phyloP scores from a whole-genome alignment of 2,888 invertebrate species.

The Euzetes globulus region DNA sequence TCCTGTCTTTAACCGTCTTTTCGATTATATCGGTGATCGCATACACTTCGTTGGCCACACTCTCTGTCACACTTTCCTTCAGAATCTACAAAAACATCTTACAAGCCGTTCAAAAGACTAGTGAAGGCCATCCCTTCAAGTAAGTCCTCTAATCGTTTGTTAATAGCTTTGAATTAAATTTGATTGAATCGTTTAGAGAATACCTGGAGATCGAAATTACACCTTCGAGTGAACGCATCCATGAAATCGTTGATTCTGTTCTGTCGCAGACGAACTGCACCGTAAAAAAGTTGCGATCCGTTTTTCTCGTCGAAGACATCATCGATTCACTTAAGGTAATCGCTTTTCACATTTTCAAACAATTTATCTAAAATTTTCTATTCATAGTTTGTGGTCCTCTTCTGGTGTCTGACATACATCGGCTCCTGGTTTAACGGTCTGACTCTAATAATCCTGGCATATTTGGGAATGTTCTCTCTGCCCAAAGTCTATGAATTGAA shows the following conservation, averaged over 20 bases:
- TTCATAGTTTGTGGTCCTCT: slow-evolving; percentile 77
- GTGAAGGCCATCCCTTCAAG: slow-evolving; percentile 98
- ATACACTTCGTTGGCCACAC: slow-evolving; percentile 75
- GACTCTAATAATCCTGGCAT: slow-evolving; percentile 92
- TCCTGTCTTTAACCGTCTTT: slow-evolving; percentile 88
- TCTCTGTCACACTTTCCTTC: slow-evolving; percentile 82
- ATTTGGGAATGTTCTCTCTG: slow-evolving; percentile 81
- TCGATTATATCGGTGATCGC: slow-evolving; percentile 92
- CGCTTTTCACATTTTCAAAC: too few relatives aligned
- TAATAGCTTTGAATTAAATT: too few relatives aligned
- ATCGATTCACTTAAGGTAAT: slow-evolving; percentile 64
- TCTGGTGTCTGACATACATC: slow-evolving; percentile 95
- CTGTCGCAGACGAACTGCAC: slow-evolving; percentile 79
- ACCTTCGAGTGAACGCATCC: slow-evolving; percentile 82
- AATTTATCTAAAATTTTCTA: slow-evolving; percentile 2
- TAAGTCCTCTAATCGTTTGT: slow-evolving; percentile 53
- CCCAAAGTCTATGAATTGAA: slow-evolving; percentile 94
- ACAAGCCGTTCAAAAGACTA: slow-evolving; percentile 86
- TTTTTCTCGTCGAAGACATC: slow-evolving; percentile 93
- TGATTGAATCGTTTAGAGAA: slow-evolving; percentile 60
- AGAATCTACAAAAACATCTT: slow-evolving; percentile 92
- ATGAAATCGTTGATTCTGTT: slow-evolving; percentile 73
- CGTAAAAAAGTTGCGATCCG: slow-evolving; percentile 71
- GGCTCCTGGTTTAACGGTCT: slow-evolving; percentile 99
- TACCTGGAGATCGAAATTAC: slow-evolving; percentile 78